phyloP scores from a whole-genome alignment of 2,797 vertebrate species.

The Phoebastria nigripes region DNA sequence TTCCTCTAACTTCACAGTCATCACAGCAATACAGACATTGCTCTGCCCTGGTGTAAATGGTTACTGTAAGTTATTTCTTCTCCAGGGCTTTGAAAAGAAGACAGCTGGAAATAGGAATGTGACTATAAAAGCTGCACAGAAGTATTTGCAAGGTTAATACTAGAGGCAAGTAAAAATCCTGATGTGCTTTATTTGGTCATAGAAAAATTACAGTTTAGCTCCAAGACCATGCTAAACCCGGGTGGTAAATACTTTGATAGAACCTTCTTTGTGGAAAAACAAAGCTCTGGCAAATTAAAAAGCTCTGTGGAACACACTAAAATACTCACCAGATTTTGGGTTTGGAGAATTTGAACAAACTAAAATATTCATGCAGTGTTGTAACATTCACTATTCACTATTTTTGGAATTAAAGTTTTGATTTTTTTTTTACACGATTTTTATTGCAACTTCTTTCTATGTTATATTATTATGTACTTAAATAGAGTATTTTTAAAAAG shows the following conservation, averaged over 20 bases:
- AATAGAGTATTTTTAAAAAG: not conserved
- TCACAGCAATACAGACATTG: fast-evolving
- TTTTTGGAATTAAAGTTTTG: not conserved
- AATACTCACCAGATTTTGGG: not conserved
- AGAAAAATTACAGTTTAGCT: not conserved
- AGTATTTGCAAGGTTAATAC: not conserved
- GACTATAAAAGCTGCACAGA: not conserved
- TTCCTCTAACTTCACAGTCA: not conserved
- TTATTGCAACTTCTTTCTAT: not conserved
- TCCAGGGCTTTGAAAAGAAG: not conserved
- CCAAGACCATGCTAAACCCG: not conserved
- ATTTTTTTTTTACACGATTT: not conserved
- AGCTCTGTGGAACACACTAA: not conserved
- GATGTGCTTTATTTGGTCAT: not conserved
- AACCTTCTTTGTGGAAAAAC: not conserved
- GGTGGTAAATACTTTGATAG: not conserved
- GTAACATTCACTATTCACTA: not conserved
- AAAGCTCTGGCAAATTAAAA: not conserved
- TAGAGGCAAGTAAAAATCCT: not conserved
- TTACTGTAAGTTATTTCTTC: not conserved
- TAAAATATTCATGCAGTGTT: not conserved
- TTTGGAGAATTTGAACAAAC: not conserved
- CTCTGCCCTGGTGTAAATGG: not conserved
- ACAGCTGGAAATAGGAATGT: not conserved
- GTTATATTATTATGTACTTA: not conserved